Evolutionary conservation across 2,113 vertebrate species (phyloP).

Genomic region (Puffinus mauretanicus): DNA sequence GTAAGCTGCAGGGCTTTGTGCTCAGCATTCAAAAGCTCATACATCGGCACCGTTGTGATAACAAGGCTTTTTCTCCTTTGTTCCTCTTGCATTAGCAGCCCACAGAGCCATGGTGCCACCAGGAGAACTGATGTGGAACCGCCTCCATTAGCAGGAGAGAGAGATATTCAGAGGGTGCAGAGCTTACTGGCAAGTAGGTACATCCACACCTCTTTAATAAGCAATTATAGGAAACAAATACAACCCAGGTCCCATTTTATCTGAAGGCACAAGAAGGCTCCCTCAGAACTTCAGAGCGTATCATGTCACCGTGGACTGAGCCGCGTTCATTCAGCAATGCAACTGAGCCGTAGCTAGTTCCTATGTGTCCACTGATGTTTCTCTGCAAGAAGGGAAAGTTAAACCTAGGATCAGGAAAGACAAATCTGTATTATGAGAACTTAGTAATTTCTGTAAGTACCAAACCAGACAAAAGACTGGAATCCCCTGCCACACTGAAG

Average conservation of each 20-base stretch:
- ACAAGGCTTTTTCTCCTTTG: background rate
- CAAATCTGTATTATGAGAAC: background rate
- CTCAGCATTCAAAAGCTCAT: background rate
- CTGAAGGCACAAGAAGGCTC: background rate
- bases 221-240: background rate
- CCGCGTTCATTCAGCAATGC: background rate
- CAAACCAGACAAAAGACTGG: background rate
- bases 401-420: background rate
- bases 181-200: background rate
- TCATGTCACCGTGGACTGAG: background rate
- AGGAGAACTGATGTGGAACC: background rate
- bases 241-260: background rate
- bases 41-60: accelerated
- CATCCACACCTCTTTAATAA: background rate
- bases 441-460: background rate
- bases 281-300: background rate
- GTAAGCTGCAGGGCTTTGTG: background rate
- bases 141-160: background rate
- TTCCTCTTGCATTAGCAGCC: background rate
- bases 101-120: background rate
- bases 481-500: background rate
- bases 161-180: background rate
- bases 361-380: background rate
- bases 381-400: background rate
- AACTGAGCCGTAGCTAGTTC: background rate